Conservation (phyloP, 2,113 vertebrate species). For the Amblyornis subalaris region DNA sequence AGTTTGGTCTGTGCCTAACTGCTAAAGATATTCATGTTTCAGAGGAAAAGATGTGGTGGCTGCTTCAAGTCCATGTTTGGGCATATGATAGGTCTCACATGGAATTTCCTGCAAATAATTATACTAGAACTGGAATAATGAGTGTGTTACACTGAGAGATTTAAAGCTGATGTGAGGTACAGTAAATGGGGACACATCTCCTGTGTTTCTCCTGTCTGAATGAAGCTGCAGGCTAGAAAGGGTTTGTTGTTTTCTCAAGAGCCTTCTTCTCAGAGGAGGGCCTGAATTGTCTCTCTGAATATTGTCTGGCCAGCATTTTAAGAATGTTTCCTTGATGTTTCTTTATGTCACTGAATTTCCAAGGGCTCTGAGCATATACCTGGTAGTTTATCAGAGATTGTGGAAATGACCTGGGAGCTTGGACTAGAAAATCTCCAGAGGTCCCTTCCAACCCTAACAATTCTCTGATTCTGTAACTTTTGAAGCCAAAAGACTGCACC, state of each 20-base stretch:
- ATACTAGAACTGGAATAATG: too few species aligned
- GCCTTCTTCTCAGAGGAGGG: neutral
- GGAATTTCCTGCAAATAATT: neutral
- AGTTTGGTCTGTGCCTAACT: neutral
- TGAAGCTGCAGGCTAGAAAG: neutral
- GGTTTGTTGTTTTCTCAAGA: neutral
- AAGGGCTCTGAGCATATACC: neutral
- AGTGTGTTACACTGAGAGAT: neutral
- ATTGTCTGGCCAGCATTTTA: neutral
- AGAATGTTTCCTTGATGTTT: neutral
- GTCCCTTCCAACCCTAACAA: neutral
- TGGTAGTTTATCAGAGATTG: neutral
- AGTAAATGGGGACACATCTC: neutral
- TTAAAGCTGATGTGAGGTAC: neutral
- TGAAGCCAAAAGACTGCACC: neutral
- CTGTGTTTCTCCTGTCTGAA: neutral
- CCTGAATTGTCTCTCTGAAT: neutral
- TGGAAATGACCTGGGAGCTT: rapidly evolving
- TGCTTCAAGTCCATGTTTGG: neutral
- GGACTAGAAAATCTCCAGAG: neutral
- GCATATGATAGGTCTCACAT: neutral
- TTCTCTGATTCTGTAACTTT: neutral
- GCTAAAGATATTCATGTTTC: neutral
- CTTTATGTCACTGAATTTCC: neutral
- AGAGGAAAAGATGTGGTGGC: neutral